These are phyloP conservation scores for Tachysurus vachellii DNA, from an alignment of 2,113 vertebrate genomes.

Conservation along the genomic window DNA sequence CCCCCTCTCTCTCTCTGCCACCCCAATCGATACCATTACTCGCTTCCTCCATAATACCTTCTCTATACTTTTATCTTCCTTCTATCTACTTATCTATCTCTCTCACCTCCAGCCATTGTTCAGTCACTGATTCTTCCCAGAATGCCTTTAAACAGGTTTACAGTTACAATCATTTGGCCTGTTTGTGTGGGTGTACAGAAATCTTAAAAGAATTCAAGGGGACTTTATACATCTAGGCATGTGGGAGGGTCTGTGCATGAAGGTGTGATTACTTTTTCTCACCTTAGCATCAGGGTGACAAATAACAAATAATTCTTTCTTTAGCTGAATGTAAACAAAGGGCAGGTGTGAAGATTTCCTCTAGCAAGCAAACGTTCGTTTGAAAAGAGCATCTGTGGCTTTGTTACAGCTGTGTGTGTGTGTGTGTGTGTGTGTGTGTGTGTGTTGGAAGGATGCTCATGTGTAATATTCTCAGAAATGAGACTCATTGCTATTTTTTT, in stretches of 20 bases:
- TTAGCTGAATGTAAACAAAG: slow-evolving; percentile 2
- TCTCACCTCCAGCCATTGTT: background rate
- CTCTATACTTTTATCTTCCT: background rate
- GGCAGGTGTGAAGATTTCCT: slow-evolving; percentile 37
- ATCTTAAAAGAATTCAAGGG: slow-evolving; percentile 32
- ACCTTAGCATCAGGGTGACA: background rate
- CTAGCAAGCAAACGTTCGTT: background rate
- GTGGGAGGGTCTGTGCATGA: slow-evolving; percentile 49
- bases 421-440: slow-evolving; percentile 18
- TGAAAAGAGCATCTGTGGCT: slow-evolving; percentile 24
- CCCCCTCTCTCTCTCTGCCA: background rate
- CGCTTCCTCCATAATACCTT: slow-evolving; percentile 12
- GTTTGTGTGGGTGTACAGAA: slow-evolving; percentile 16
- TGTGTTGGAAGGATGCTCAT: slow-evolving; percentile 38
- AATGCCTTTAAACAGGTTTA: slow-evolving; percentile 41
- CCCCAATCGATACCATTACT: background rate
- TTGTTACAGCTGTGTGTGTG: slow-evolving; percentile 24
- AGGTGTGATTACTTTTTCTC: background rate
- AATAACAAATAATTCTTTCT: background rate
- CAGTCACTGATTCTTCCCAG: slow-evolving; percentile 19
- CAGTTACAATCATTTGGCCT: slow-evolving; percentile 10
- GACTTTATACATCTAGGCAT: slow-evolving; percentile 40
- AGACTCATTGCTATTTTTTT: slow-evolving; percentile 60
- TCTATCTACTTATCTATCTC: background rate
- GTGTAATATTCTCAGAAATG: slow-evolving; percentile 51